Conservation (phyloP, 2,113 vertebrate species). For the Athene cunicularia region DNA sequence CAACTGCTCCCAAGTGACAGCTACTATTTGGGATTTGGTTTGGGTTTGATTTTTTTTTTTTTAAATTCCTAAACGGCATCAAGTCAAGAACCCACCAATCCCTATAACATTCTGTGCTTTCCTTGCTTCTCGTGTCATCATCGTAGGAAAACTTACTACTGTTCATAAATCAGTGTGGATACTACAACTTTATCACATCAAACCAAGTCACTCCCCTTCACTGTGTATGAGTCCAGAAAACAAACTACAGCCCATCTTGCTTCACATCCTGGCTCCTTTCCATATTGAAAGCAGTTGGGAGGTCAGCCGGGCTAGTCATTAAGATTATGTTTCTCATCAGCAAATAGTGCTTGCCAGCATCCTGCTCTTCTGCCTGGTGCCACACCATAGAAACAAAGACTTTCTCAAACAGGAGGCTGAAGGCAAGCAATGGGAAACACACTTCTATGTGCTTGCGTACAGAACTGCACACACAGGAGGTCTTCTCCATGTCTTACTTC, state of each 20-base stretch:
- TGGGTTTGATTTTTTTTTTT: not conserved
- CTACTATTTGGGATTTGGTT: not conserved
- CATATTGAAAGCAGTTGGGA: not conserved
- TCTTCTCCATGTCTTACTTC: not conserved
- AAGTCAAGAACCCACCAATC: not conserved
- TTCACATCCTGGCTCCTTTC: not conserved
- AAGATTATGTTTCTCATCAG: not conserved
- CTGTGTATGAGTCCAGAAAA: not conserved
- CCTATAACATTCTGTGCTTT: not conserved
- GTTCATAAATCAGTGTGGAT: not conserved
- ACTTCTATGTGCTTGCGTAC: not conserved
- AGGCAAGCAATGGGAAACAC: not conserved
- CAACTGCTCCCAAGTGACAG: not conserved
- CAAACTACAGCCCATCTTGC: not conserved
- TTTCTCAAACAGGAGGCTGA: not conserved
- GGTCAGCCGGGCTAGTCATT: not conserved
- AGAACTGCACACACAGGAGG: not conserved
- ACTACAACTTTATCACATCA: not conserved
- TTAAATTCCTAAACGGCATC: not conserved
- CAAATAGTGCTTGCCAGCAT: fast-evolving
- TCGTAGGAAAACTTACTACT: not conserved
- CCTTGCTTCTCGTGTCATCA: not conserved
- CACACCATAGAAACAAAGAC: not conserved
- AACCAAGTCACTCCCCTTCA: not conserved
- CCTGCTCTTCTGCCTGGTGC: not conserved